phyloP scores from a whole-genome alignment of 2,888 invertebrate species.

The Sinodicranocentrus sp. region DNA sequence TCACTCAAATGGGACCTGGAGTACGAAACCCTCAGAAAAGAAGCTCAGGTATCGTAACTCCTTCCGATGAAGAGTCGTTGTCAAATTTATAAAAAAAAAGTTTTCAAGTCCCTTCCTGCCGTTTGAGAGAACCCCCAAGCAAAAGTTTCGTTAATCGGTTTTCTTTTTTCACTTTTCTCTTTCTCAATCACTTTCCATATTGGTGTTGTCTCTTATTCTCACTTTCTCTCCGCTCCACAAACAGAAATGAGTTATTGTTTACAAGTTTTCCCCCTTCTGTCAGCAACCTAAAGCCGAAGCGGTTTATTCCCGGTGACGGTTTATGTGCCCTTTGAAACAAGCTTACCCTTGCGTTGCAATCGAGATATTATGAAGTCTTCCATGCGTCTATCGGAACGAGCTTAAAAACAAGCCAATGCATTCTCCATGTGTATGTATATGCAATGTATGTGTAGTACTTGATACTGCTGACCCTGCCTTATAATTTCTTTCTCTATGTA shows the following conservation, averaged over 20 bases:
- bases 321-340: no score
- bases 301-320: no score
- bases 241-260: no score
- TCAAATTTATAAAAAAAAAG: background rate
- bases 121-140: constrained; percentile 67
- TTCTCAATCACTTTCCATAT: background rate
- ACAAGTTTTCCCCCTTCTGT: no score
- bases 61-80: background rate
- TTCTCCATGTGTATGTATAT: no score
- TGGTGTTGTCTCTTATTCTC: constrained; percentile 41
- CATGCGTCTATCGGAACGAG: no score
- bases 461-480: no score
- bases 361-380: no score
- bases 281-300: no score
- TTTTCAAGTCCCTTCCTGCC: constrained; percentile 52
- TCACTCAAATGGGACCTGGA: constrained; percentile 99
- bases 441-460: no score
- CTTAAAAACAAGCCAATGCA: no score
- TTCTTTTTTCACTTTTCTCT: constrained; percentile 24
- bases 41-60: constrained; percentile 88
- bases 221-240: constrained; percentile 61
- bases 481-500: no score
- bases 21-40: constrained; percentile 96
- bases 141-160: background rate
- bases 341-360: background rate